Percentiles rank a stretch among this genome's conserved stretches.
phyloP scores from a whole-genome alignment of 2,888 invertebrate species.

The Cynaeus angustus region DNA sequence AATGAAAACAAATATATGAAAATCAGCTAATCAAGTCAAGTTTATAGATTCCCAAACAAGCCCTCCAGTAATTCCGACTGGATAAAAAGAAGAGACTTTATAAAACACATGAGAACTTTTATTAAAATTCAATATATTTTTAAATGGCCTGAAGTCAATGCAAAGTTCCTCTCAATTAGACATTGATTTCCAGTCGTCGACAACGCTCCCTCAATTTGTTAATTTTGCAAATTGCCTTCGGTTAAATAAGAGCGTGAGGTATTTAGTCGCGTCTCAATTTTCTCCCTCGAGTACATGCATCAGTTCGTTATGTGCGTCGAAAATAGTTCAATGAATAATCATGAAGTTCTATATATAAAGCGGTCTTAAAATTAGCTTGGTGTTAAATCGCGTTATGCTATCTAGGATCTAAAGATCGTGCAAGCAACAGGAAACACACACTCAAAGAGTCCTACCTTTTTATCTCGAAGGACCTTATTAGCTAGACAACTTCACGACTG shows the following conservation, averaged over 20 bases:
- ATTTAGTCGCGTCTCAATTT: slow-evolving; percentile 1
- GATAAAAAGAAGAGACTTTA: neutral
- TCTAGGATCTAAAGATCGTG: slow-evolving; percentile 36
- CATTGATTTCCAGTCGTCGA: neutral
- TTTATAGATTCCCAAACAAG: too few species aligned
- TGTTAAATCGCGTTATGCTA: slow-evolving; percentile 40
- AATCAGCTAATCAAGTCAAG: too few species aligned
- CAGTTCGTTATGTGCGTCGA: slow-evolving; percentile 23
- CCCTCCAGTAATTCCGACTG: too few species aligned
- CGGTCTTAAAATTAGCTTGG: slow-evolving; percentile 32
- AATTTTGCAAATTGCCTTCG: neutral
- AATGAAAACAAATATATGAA: too few species aligned
- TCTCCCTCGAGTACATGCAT: slow-evolving; percentile 10
- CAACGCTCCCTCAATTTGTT: neutral
- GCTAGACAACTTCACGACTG: slow-evolving; percentile 58
- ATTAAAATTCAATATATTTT: neutral
- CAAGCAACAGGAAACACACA: slow-evolving; percentile 39
- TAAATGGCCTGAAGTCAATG: neutral
- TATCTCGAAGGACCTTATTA: slow-evolving; percentile 46
- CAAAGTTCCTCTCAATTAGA: neutral
- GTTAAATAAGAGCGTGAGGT: neutral
- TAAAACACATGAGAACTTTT: neutral
- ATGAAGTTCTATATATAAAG: slow-evolving; percentile 36
- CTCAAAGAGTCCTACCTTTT: slow-evolving; percentile 34
- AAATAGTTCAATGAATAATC: slow-evolving; percentile 42